Evolutionary conservation across 2,888 invertebrate genomes (phyloP).

Genomic region (Tinea semifulvella): DNA sequence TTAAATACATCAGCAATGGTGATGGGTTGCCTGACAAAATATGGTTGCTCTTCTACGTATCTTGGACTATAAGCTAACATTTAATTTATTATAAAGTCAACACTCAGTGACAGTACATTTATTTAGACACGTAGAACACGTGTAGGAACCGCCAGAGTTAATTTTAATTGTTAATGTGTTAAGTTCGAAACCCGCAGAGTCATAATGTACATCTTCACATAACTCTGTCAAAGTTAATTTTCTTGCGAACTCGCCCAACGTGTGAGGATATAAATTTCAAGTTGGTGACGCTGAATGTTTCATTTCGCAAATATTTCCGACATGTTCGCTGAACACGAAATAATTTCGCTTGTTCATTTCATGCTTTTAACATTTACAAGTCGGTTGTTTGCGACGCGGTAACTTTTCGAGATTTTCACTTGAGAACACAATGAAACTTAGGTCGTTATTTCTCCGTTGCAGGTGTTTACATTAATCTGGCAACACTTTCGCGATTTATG

Average conservation of each 20-base stretch:
- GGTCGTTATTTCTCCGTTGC: neutral
- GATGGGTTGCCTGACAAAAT: no score
- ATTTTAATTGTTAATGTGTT: slow-evolving; percentile 10
- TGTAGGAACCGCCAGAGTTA: slow-evolving; percentile 4
- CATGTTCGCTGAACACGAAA: slow-evolving; percentile 6
- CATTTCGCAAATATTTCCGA: slow-evolving; percentile 5
- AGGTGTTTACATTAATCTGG: slow-evolving; percentile 6
- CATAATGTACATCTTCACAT: slow-evolving; percentile 18
- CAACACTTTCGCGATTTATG: slow-evolving; percentile 10
- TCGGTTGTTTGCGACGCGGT: no score
- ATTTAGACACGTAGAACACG: neutral
- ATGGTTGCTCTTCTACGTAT: no score
- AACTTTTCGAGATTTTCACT: no score
- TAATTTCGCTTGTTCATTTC: neutral
- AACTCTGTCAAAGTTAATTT: slow-evolving; percentile 33
- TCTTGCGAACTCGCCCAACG: slow-evolving; percentile 20
- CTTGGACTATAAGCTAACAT: no score
- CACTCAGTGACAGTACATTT: neutral
- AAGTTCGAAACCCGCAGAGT: slow-evolving; percentile 8
- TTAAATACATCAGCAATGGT: no score
- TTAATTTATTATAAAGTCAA: no score
- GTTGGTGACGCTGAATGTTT: slow-evolving; percentile 17
- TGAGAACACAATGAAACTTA: slow-evolving; percentile 4
- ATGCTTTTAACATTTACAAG: no score
- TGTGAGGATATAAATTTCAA: slow-evolving; percentile 30